These are phyloP conservation scores for Lydus trimaculatus DNA, from an alignment of 2,888 invertebrate genomes.

Conservation along the genomic window DNA sequence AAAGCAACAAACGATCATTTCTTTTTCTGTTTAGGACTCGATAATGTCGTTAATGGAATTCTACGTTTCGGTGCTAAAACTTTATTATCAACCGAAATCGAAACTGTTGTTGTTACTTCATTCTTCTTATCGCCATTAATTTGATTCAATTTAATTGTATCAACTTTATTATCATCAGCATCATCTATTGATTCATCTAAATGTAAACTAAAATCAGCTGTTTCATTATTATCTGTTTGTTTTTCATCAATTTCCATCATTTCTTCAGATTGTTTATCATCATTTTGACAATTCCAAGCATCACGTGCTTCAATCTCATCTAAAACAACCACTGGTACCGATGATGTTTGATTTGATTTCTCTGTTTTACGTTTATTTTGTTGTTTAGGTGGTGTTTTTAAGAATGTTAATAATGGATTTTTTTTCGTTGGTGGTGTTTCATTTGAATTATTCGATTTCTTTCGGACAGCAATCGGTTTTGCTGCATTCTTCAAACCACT, in stretches of 20 bases:
- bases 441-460: constrained; percentile 49
- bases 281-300: constrained; percentile 40
- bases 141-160: constrained; percentile 57
- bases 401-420: constrained; percentile 34
- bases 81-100: neutral
- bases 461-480: constrained; percentile 57
- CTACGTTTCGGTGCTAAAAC: constrained; percentile 58
- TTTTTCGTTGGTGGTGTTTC: constrained; percentile 26
- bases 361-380: neutral
- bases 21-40: constrained; percentile 78
- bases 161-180: constrained; percentile 27
- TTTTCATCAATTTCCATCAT: neutral
- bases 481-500: constrained; percentile 19
- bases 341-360: neutral
- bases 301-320: constrained; percentile 45
- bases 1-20: neutral
- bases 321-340: constrained; percentile 20
- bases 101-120: neutral
- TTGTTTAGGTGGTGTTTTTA: constrained; percentile 23
- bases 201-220: constrained; percentile 47
- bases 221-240: constrained; percentile 34
- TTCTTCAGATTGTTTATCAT: constrained; percentile 11
- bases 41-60: constrained; percentile 77
- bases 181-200: constrained; percentile 39
- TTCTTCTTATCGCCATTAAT: neutral